Conservation (phyloP, 2,888 invertebrate genomes). For the Microdon myrmicae region DNA sequence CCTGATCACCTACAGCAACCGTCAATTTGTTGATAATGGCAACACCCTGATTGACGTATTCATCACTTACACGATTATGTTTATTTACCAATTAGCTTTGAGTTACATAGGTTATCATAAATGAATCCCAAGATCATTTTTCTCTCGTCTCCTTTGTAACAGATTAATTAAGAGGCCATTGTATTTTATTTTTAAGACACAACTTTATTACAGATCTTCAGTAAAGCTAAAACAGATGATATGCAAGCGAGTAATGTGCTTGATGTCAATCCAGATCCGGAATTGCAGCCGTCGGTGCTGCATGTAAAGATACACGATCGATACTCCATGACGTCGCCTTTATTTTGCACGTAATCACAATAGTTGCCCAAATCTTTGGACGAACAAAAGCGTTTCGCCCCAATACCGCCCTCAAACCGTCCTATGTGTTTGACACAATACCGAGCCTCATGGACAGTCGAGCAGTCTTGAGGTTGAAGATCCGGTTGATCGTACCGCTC, state of each 20-base stretch:
- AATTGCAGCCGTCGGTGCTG: conserved; percentile 83
- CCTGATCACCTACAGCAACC: too few relatives aligned
- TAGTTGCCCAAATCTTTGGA: conserved; percentile 87
- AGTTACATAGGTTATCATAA: too few relatives aligned
- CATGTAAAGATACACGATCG: conserved; percentile 91
- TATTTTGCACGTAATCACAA: conserved; percentile 86
- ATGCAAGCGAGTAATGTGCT: conserved; percentile 14
- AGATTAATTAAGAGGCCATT: too few relatives aligned
- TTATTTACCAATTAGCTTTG: too few relatives aligned
- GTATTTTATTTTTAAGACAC: too few relatives aligned
- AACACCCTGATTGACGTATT: too few relatives aligned
- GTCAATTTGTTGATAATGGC: too few relatives aligned
- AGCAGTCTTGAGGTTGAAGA: conserved; percentile 77
- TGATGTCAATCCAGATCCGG: conserved; percentile 13
- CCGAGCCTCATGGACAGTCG: conserved; percentile 82
- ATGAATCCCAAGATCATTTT: too few relatives aligned
- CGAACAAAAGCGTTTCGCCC: conserved; percentile 88
- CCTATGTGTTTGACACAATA: conserved; percentile 95
- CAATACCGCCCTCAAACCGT: conserved; percentile 89
- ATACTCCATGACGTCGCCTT: conserved; percentile 85
- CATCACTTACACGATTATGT: too few relatives aligned
- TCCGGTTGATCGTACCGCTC: conserved; percentile 72
- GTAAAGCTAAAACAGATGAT: conserved; percentile 17
- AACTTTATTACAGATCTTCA: too few relatives aligned
- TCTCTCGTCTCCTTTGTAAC: too few relatives aligned